Base-by-base conservation (phyloP, 2,113 vertebrate species). In the Lynx canadensis region DNA sequence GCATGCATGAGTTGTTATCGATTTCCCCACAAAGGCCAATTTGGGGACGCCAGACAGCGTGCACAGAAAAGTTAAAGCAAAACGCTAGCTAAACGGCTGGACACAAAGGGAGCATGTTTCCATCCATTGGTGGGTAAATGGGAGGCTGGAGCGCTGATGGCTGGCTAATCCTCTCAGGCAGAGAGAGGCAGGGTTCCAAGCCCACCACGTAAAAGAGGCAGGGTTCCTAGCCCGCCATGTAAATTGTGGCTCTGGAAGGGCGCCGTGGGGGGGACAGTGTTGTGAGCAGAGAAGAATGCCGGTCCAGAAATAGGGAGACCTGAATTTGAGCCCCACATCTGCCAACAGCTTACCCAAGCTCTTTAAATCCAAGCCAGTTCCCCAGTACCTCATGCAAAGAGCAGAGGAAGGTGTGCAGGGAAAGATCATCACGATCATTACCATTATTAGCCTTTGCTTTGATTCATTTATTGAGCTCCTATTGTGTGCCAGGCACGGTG, bases 1-100 rank as follows among this genome's bases (percentile, higher is more conserved):
- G 96, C 95, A 97, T 95, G 97, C 98, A 96, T 97, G 98, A 98
- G 80, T 97, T 98, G 95, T 92, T 97, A 99, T 98, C 8, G 74
- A 99, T 99, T 98, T 98, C 76, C 93, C 92, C 83, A 96, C 96
- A 97, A 98, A 98, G 97, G 96, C 98, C 98, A 98, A 98, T 98
- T 97, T 98, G 95, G 78, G 94, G 81, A 97, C 10, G 50, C 94
- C 94, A 98, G 98, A 97, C 60, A 95, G 89, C 15, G 14, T 92
- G 91, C 95, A 68, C 82, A 97, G 97, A 95, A 96, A 98, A 98
- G 97, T 98, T 98, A 94, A 97, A 96, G 93, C 36, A 93, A 98
- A 97, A 98, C 89, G 73, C 79, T 97, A 94, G 95, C 97, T 98
- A 93, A 98, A 97, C 79, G 79, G 81, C 68, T 63, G 36, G 85